phyloP scores from a whole-genome alignment of 2,113 vertebrate genomes.

The Oncorhynchus gorbuscha region DNA sequence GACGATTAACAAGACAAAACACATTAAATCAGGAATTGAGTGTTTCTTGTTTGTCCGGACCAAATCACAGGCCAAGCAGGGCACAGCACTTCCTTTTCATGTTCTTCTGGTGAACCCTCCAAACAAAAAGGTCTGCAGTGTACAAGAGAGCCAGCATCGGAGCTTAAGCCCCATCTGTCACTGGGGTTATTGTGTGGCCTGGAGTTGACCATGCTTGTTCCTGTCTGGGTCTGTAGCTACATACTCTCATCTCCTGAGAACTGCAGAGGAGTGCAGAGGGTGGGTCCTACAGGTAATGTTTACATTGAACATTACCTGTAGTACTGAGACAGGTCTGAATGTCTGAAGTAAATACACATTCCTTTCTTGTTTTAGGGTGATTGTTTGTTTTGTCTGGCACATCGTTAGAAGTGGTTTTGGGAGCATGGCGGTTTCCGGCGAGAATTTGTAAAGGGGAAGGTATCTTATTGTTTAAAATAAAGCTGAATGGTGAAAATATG shows the following conservation, averaged over 20 bases:
- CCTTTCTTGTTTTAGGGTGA: slow-evolving; percentile 50
- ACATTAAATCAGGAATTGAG: slow-evolving; percentile 42
- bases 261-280: slow-evolving; percentile 8
- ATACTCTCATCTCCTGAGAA: slow-evolving; percentile 5
- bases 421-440: slow-evolving; percentile 53
- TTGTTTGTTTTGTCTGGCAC: slow-evolving; percentile 55
- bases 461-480: slow-evolving; percentile 54
- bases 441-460: slow-evolving; percentile 57
- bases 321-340: slow-evolving; percentile 36
- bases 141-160: slow-evolving; percentile 64
- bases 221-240: slow-evolving; percentile 27
- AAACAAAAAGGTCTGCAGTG: slow-evolving; percentile 65
- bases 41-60: slow-evolving; percentile 40
- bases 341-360: slow-evolving; percentile 55
- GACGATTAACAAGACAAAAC: slow-evolving; percentile 57
- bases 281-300: slow-evolving; percentile 11
- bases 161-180: slow-evolving; percentile 66
- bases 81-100: slow-evolving; percentile 67
- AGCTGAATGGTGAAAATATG: slow-evolving; percentile 12
- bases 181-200: slow-evolving; percentile 59
- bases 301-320: slow-evolving; percentile 45
- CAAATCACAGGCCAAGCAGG: slow-evolving; percentile 61
- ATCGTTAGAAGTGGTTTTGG: slow-evolving; percentile 68
- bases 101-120: slow-evolving; percentile 67
- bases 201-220: slow-evolving; percentile 65